Evolutionary conservation across 2,888 invertebrate species (phyloP).

Genomic region (Xylophagus ater): DNA sequence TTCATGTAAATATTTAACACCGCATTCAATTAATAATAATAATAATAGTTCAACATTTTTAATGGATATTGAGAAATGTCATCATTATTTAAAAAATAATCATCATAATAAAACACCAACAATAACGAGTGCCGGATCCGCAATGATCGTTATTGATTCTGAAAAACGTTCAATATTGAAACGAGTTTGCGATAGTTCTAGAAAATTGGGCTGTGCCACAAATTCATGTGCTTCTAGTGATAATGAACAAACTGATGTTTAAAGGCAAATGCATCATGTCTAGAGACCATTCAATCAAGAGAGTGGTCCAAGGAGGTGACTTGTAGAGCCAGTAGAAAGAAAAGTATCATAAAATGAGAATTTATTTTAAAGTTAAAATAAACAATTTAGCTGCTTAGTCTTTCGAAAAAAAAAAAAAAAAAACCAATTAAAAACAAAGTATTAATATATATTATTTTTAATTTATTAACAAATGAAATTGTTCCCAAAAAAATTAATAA

Average conservation of each 20-base stretch:
- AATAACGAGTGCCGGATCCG: background rate
- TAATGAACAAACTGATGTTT: constrained; percentile 34
- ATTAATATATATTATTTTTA: no score
- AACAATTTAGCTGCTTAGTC: no score
- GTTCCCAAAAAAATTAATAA: no score
- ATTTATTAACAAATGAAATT: no score
- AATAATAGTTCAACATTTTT: no score
- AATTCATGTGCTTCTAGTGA: constrained; percentile 30
- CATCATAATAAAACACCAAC: background rate
- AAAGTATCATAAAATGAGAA: background rate
- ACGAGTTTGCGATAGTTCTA: constrained; percentile 36
- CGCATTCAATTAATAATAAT: constrained; percentile 18
- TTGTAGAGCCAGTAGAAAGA: no score
- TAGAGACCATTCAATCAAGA: no score
- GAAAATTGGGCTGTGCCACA: constrained; percentile 28
- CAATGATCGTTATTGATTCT: constrained; percentile 17
- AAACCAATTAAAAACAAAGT: no score
- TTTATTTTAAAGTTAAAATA: no score
- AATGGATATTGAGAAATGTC: constrained; percentile 16
- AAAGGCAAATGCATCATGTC: no score
- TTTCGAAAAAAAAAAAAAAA: no score
- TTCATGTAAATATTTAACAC: constrained; percentile 34
- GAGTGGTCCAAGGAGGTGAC: no score
- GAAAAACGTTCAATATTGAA: constrained; percentile 29
- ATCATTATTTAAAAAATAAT: constrained; percentile 13